A percentile compares a stretch with the other conserved stretches of the same genome.
phyloP scores from a whole-genome alignment of 2,797 vertebrate species.

The Thalassophryne amazonica region DNA sequence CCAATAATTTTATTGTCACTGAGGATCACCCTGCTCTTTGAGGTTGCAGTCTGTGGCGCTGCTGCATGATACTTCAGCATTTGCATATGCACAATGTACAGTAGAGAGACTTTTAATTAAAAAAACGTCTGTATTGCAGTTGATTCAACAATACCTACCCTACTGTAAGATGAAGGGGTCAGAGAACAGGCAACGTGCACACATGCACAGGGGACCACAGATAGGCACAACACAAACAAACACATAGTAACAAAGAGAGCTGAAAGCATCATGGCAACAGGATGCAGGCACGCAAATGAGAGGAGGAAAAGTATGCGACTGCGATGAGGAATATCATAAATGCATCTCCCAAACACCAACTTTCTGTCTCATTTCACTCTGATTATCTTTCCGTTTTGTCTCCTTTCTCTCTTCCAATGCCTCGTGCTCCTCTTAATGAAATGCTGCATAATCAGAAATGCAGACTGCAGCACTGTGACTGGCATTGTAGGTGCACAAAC shows the following conservation, averaged over 20 bases:
- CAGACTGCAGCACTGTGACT: conserved; percentile 48
- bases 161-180: conserved; percentile 17
- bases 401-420: conserved; percentile 35
- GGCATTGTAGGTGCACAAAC: conserved; percentile 26
- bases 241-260: conserved; percentile 53
- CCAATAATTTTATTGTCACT: too few species aligned
- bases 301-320: conserved; percentile 46
- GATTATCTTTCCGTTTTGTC: conserved; percentile 30
- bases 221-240: conserved; percentile 38
- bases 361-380: conserved; percentile 9
- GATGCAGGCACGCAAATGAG: conserved; percentile 46
- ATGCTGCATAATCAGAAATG: conserved; percentile 64
- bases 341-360: conserved; percentile 9
- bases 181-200: background rate
- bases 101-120: background rate
- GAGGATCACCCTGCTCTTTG: too few species aligned
- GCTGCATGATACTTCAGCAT: too few species aligned
- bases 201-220: background rate
- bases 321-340: conserved; percentile 39
- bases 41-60: too few species aligned
- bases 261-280: conserved; percentile 55
- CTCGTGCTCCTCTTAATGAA: conserved; percentile 64
- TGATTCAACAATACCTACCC: background rate
- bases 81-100: too few species aligned
- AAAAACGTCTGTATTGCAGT: conserved; percentile 2